Evolutionary conservation across 1,140 invertebrate genomes (phyloP).

Genomic region (Chionoecetes opilio): DNA sequence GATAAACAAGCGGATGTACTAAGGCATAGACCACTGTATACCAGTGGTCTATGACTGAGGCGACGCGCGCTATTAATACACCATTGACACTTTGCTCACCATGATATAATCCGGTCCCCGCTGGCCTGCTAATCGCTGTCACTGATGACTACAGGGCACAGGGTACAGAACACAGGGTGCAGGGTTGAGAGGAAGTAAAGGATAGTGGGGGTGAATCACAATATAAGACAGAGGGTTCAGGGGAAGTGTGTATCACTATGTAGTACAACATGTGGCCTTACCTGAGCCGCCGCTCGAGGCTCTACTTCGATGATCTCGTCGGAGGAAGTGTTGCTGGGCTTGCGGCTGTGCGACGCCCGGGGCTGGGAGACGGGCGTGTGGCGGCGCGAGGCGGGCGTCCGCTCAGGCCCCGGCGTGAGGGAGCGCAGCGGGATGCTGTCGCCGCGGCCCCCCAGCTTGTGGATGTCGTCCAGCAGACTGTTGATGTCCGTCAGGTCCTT

Average conservation of each 20-base stretch:
- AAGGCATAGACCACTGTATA: too few species aligned
- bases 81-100: background rate
- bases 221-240: background rate
- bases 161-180: too few species aligned
- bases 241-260: background rate
- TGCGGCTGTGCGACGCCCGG: constrained; percentile 70
- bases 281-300: constrained; percentile 68
- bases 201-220: background rate
- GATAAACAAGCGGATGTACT: constrained; percentile 1
- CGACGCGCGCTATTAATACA: background rate
- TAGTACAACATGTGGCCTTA: constrained; percentile 9
- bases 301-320: constrained; percentile 77
- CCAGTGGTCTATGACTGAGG: too few species aligned
- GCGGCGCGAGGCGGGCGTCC: constrained; percentile 48
- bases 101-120: background rate
- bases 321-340: constrained; percentile 68
- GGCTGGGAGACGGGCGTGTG: constrained; percentile 71
- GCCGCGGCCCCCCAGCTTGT: constrained; percentile 73
- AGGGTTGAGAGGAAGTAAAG: background rate
- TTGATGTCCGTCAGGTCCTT: constrained; percentile 78
- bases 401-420: constrained; percentile 65
- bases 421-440: constrained; percentile 74
- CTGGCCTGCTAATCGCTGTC: background rate
- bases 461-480: constrained; percentile 77
- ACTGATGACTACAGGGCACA: background rate